Conservation (phyloP, 2,888 invertebrate species). For the Lasioglossum malachurum region DNA sequence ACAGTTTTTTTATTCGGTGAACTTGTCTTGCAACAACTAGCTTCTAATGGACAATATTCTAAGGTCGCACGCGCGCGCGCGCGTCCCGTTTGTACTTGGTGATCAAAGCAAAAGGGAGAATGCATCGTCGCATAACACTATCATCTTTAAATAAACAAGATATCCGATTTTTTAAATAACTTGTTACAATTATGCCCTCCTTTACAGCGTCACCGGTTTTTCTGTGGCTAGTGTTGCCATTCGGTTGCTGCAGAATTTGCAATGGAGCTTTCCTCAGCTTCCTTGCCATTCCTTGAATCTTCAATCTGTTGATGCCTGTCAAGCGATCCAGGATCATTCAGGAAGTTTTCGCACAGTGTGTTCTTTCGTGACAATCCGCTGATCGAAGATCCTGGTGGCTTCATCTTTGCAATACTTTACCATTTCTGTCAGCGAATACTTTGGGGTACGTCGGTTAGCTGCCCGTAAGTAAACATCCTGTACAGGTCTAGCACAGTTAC, state of each 20-base stretch:
- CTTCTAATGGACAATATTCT: conserved; percentile 39
- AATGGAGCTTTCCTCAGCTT: not conserved
- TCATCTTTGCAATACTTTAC: not conserved
- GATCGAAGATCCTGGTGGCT: conserved; percentile 1
- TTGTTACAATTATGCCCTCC: conserved; percentile 47
- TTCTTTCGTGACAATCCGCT: not conserved
- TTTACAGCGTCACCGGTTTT: conserved; percentile 1
- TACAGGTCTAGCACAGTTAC: not conserved
- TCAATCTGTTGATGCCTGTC: conserved; percentile 9
- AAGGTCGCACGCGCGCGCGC: conserved; percentile 32
- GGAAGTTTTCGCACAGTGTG: not conserved
- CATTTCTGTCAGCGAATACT: not conserved
- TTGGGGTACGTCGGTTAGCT: not conserved
- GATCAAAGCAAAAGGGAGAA: conserved; percentile 46
- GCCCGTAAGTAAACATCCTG: conserved; percentile 3
- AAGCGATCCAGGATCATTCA: not conserved
- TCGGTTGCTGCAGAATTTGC: not conserved
- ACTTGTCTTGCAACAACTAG: conserved; percentile 40
- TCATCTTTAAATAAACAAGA: conserved; percentile 66
- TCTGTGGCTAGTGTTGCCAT: not conserved
- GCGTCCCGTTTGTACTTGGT: conserved; percentile 37
- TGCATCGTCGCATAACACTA: conserved; percentile 65
- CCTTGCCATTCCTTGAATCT: conserved; percentile 1
- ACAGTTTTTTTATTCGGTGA: conserved; percentile 42
- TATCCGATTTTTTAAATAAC: conserved; percentile 68